Percentiles rank a stretch among this genome's conserved stretches.
These are phyloP conservation scores for Apoda limacodes DNA, from an alignment of 2,888 invertebrate species.

Conservation along the genomic window DNA sequence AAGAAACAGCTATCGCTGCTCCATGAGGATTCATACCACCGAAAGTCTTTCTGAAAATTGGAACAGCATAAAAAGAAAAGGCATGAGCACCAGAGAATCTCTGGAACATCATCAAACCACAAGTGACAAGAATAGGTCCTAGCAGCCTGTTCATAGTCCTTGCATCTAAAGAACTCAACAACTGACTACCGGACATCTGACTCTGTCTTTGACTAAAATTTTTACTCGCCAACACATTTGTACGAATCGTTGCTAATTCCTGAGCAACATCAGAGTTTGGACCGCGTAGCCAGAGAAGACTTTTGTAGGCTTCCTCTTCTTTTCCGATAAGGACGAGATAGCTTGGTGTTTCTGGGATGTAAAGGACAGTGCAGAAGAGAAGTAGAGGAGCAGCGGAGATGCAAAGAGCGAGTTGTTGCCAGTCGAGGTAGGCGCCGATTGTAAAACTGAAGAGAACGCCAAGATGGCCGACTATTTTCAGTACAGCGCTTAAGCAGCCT, in stretches of 20 bases:
- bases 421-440: conserved; percentile 85
- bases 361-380: conserved; percentile 79
- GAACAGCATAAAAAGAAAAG: conserved; percentile 87
- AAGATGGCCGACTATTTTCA: conserved; percentile 87
- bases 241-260: conserved; percentile 78
- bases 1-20: conserved; percentile 87
- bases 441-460: conserved; percentile 88
- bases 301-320: conserved; percentile 73
- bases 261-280: conserved; percentile 81
- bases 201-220: conserved; percentile 61
- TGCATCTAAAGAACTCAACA: conserved; percentile 50
- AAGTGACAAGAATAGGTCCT: conserved; percentile 85
- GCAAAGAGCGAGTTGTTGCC: conserved; percentile 86
- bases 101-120: conserved; percentile 91
- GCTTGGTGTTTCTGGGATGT: conserved; percentile 91
- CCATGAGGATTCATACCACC: conserved; percentile 84
- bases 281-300: conserved; percentile 87
- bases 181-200: conserved; percentile 52
- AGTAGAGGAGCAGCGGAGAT: conserved; percentile 83
- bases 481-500: conserved; percentile 86
- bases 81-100: conserved; percentile 86
- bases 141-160: conserved; percentile 58
- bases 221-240: conserved; percentile 72
- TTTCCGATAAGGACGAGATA: conserved; percentile 82
- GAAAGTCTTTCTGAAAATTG: conserved; percentile 87